These are phyloP conservation scores for Fragum whitleyi DNA, from an alignment of 2,888 invertebrate species.

Conservation along the genomic window DNA sequence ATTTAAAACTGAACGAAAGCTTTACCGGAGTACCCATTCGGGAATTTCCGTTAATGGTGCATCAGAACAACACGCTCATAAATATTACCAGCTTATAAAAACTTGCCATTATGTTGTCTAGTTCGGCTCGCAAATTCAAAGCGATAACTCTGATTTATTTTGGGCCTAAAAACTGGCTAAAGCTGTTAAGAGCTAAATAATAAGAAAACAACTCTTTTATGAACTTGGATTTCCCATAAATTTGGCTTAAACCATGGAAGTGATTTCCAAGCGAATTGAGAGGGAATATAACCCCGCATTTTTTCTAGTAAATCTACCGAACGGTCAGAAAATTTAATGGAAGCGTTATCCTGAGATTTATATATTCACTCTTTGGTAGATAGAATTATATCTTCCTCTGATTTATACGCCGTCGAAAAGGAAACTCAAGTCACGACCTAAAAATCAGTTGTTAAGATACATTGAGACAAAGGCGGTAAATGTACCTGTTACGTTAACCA, in stretches of 20 bases:
- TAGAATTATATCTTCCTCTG: neutral
- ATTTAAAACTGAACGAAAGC: conserved; percentile 30
- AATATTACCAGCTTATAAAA: conserved; percentile 29
- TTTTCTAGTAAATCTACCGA: neutral
- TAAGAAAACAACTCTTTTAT: conserved; percentile 16
- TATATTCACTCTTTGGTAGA: neutral
- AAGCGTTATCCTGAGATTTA: neutral
- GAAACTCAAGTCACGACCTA: too few species aligned
- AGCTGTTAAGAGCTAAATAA: conserved; percentile 24
- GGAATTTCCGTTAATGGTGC: conserved; percentile 30
- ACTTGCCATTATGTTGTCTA: conserved; percentile 28
- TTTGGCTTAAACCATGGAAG: conserved; percentile 7
- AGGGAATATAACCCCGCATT: neutral
- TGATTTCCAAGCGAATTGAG: neutral
- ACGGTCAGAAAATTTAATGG: conserved; percentile 13
- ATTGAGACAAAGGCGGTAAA: too few species aligned
- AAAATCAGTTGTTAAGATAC: too few species aligned
- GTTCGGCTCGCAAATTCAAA: conserved; percentile 24
- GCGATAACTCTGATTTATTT: conserved; percentile 30
- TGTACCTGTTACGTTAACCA: too few species aligned
- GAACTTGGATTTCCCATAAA: conserved; percentile 21
- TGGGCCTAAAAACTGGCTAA: conserved; percentile 16
- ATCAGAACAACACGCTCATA: conserved; percentile 27
- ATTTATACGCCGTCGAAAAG: too few species aligned
- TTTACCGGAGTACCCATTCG: conserved; percentile 26